Evolutionary conservation across 2,113 vertebrate species (phyloP).

Genomic region (Nanger granti): DNA sequence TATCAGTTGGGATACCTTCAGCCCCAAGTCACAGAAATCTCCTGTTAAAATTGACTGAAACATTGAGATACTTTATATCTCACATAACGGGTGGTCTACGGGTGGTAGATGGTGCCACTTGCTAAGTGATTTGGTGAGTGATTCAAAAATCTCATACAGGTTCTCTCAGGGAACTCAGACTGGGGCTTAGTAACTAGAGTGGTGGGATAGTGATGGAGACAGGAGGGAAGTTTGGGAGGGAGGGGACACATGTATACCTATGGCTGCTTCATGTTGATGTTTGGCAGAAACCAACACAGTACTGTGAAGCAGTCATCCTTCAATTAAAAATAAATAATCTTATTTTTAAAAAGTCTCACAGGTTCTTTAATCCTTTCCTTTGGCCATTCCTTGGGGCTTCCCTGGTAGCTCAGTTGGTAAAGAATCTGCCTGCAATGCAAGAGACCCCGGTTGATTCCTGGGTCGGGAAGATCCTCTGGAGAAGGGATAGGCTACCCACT

Average conservation of each 20-base stretch:
- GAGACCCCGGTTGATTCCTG: neutral
- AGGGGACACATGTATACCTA: neutral
- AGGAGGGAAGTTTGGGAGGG: neutral
- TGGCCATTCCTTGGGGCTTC: neutral
- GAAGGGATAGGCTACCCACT: neutral
- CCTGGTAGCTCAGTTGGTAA: neutral
- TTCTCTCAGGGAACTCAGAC: neutral
- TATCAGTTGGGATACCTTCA: neutral
- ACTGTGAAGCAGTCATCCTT: neutral
- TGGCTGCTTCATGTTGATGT: neutral
- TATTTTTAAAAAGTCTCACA: neutral
- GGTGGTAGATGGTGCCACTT: neutral
- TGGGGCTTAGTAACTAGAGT: neutral
- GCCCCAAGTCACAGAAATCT: neutral
- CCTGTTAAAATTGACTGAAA: neutral
- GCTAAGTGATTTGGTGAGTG: neutral
- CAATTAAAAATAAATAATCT: neutral
- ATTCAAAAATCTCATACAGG: neutral
- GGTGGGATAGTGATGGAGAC: neutral
- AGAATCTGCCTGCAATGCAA: neutral
- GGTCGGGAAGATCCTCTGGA: neutral
- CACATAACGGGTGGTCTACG: neutral
- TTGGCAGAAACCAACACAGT: neutral
- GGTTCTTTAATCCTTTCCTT: neutral
- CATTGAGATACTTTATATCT: neutral